Percentiles rank a stretch among this genome's conserved stretches.
phyloP scores from a whole-genome alignment of 2,113 vertebrate genomes.

The Mirza zaza region DNA sequence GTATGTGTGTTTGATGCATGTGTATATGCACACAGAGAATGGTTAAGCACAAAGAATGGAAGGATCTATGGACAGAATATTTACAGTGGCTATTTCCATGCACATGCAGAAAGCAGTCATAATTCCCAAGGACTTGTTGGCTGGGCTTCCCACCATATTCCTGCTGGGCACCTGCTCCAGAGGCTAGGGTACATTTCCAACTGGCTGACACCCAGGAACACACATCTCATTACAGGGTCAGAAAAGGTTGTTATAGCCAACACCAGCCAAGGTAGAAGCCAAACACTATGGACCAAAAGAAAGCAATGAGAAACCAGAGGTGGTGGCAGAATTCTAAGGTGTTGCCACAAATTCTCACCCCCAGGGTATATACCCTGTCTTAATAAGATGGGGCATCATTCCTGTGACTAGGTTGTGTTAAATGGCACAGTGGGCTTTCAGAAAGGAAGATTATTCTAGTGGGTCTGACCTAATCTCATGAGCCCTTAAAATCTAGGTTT shows the following conservation, averaged over 20 bases:
- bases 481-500: background rate
- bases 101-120: background rate
- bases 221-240: too few relatives aligned
- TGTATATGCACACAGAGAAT: background rate
- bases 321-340: background rate
- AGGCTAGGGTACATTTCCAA: background rate
- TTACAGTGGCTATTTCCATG: background rate
- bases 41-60: background rate
- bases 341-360: fast-evolving
- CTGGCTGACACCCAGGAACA: background rate
- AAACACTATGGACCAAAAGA: background rate
- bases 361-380: too few relatives aligned
- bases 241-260: background rate
- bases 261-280: background rate
- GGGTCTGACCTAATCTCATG: too few relatives aligned
- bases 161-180: background rate
- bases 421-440: background rate
- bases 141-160: background rate
- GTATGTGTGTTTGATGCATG: too few relatives aligned
- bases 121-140: background rate
- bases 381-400: background rate
- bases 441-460: background rate
- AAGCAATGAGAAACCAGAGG: background rate
- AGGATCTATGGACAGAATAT: background rate
- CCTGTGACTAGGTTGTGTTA: background rate